phyloP scores from a whole-genome alignment of 2,888 invertebrate genomes.

The Girardia tigrina region DNA sequence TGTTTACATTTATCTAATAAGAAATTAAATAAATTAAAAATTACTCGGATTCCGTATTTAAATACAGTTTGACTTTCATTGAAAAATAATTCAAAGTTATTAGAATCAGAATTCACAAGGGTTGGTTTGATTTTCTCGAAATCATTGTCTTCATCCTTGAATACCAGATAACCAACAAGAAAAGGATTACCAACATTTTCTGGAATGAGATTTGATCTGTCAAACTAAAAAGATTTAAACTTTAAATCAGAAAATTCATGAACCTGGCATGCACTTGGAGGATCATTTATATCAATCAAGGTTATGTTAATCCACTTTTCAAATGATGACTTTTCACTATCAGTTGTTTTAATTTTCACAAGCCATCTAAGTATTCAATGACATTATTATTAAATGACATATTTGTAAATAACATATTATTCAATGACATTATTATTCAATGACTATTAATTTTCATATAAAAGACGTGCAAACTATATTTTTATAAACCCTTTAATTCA shows the following conservation, averaged over 20 bases:
- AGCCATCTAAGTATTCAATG: not conserved
- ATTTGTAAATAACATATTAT: not conserved
- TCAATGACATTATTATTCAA: not conserved
- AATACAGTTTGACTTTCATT: not conserved
- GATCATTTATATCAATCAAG: not conserved
- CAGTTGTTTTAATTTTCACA: not conserved
- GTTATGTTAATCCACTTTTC: not conserved
- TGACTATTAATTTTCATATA: too few relatives aligned
- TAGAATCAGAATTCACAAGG: not conserved
- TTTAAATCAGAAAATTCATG: not conserved
- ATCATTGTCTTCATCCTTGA: not conserved
- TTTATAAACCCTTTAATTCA: too few relatives aligned
- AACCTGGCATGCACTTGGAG: not conserved
- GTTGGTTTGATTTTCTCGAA: not conserved
- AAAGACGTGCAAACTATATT: too few relatives aligned
- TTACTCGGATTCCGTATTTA: conserved; percentile 1
- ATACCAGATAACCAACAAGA: not conserved
- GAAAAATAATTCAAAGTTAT: not conserved
- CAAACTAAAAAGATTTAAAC: not conserved
- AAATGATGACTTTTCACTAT: not conserved
- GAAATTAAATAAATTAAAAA: not conserved
- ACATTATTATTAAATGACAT: not conserved
- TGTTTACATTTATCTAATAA: too few relatives aligned
- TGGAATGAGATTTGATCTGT: not conserved
- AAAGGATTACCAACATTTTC: not conserved